A percentile compares a stretch with the other conserved stretches of the same genome.
These are phyloP conservation scores for Hippocampus guttulatus DNA, from an alignment of 2,113 vertebrate species.

Conservation along the genomic window DNA sequence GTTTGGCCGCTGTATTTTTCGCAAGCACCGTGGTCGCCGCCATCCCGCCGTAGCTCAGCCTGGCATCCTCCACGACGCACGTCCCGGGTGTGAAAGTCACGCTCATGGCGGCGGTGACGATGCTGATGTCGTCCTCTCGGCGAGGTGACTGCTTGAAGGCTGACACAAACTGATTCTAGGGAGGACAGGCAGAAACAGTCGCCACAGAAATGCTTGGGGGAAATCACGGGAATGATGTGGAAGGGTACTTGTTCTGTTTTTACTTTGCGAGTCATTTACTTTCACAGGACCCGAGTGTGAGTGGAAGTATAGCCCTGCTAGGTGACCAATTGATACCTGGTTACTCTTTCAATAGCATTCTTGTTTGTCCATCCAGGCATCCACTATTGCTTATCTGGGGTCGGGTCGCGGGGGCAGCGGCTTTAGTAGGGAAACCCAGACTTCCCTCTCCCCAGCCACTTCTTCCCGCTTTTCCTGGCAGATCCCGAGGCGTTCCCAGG, in stretches of 20 bases:
- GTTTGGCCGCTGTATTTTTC: slow-evolving; percentile 67
- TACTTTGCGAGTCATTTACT: neutral
- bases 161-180: slow-evolving; percentile 84
- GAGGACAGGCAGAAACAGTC: neutral
- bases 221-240: neutral
- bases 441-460: no score
- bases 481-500: no score
- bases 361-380: neutral
- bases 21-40: slow-evolving; percentile 82
- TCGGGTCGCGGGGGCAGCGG: no score
- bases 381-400: no score
- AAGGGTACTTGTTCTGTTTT: neutral
- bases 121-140: slow-evolving; percentile 92
- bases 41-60: slow-evolving; percentile 91
- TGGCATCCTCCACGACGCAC: slow-evolving; percentile 72
- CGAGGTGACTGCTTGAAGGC: slow-evolving; percentile 91
- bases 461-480: no score
- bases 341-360: neutral
- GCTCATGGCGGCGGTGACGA: slow-evolving; percentile 89
- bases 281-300: neutral
- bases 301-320: neutral
- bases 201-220: neutral
- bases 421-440: no score
- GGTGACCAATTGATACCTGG: neutral
- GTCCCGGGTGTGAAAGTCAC: slow-evolving; percentile 76